These are phyloP conservation scores for Lithophane socia DNA, from an alignment of 2,888 invertebrate species.

Conservation along the genomic window DNA sequence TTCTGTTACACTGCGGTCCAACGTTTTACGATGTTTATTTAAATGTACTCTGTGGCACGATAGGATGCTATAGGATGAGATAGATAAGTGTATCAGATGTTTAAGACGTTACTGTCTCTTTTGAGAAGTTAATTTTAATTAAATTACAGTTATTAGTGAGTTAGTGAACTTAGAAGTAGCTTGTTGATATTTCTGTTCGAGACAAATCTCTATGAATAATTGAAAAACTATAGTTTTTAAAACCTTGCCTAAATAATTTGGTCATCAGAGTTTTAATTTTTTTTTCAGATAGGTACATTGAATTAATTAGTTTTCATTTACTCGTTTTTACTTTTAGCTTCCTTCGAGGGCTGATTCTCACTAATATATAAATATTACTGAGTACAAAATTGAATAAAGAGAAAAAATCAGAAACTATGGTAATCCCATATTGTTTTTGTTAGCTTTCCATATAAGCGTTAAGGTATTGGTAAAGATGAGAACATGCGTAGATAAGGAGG, in stretches of 20 bases:
- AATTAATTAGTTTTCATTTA: too few relatives aligned
- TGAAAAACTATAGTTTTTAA: neutral
- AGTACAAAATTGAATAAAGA: neutral
- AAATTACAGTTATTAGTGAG: constrained; percentile 5
- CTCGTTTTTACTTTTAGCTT: neutral
- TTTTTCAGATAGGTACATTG: too few relatives aligned
- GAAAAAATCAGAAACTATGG: neutral
- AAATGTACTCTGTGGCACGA: constrained; percentile 36
- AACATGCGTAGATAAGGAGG: too few relatives aligned
- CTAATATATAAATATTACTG: neutral
- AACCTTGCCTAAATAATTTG: neutral
- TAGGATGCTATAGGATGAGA: constrained; percentile 6
- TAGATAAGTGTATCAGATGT: constrained; percentile 31
- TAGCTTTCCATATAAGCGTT: neutral
- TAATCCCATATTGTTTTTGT: neutral
- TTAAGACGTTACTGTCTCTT: constrained; percentile 11
- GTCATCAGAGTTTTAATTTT: too few relatives aligned
- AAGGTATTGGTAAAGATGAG: too few relatives aligned
- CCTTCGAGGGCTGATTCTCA: neutral
- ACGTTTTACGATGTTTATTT: constrained; percentile 25
- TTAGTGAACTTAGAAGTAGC: neutral
- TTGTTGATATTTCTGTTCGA: neutral
- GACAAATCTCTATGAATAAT: too few relatives aligned
- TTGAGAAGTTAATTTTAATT: constrained; percentile 20
- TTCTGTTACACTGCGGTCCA: constrained; percentile 18